phyloP scores from a whole-genome alignment of 2,113 vertebrate species.

The Cryptoleucopteryx plumbea region DNA sequence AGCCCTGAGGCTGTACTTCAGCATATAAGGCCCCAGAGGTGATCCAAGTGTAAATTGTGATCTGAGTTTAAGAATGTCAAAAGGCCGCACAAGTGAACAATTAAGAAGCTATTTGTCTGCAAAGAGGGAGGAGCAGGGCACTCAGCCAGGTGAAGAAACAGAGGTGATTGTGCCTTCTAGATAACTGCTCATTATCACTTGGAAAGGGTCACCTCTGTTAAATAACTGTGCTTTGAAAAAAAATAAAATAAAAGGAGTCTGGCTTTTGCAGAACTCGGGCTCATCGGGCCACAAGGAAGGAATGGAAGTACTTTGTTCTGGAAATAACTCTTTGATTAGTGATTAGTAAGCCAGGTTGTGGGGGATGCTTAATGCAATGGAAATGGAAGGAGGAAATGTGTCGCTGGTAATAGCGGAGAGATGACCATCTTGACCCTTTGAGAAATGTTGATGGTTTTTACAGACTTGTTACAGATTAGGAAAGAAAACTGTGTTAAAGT shows the following conservation, averaged over 20 bases:
- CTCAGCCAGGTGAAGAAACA: not conserved
- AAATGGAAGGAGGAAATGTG: not conserved
- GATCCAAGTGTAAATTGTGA: not conserved
- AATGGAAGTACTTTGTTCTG: not conserved
- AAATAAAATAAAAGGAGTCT: not conserved
- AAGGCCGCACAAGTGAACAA: not conserved
- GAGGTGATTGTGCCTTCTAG: not conserved
- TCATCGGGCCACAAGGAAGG: not conserved
- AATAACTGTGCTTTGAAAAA: not conserved
- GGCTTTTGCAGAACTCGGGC: not conserved
- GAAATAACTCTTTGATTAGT: not conserved
- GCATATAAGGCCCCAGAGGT: not conserved
- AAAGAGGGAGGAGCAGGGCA: not conserved
- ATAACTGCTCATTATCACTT: not conserved
- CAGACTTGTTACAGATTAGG: not conserved
- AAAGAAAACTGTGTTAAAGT: not conserved
- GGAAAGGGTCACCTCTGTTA: not conserved
- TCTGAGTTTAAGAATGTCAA: not conserved
- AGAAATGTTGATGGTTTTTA: constrained; percentile 1
- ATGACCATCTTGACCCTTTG: not conserved
- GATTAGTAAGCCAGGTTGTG: not conserved
- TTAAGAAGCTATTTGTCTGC: not conserved
- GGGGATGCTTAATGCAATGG: not conserved
- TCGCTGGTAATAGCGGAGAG: not conserved
- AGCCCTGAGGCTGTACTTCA: not conserved